Evolutionary conservation across 2,888 invertebrate species (phyloP).

Genomic region (Psylliodes chrysocephalus): DNA sequence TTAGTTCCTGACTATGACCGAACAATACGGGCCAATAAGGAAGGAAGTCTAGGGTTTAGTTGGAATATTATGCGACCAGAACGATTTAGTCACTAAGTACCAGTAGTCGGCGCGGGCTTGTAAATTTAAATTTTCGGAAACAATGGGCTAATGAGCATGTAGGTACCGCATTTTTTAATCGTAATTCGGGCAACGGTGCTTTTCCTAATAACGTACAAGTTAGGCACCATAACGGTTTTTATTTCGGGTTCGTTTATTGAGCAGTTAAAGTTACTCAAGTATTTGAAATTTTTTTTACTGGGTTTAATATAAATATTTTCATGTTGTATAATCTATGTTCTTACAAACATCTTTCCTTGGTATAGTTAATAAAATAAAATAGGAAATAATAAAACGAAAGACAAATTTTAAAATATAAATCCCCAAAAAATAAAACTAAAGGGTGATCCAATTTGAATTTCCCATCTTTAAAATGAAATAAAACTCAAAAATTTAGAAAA

Average conservation of each 20-base stretch:
- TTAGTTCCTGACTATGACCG: constrained; percentile 22
- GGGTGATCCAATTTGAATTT: too few species aligned
- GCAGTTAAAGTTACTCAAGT: background rate
- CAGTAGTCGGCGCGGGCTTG: background rate
- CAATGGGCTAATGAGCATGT: background rate
- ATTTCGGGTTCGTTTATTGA: background rate
- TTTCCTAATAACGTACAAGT: background rate
- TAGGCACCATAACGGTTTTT: background rate
- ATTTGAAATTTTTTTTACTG: background rate
- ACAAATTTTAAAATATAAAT: too few species aligned
- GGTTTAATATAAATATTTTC: too few species aligned
- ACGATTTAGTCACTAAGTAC: background rate
- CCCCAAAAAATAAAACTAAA: too few species aligned
- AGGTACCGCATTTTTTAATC: background rate
- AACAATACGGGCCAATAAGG: constrained; percentile 8
- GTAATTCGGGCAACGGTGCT: background rate
- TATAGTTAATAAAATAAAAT: too few species aligned
- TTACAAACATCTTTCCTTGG: too few species aligned
- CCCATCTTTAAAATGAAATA: too few species aligned
- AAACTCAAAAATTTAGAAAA: too few species aligned
- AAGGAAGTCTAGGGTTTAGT: too few species aligned
- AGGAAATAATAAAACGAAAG: too few species aligned
- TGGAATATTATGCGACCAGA: background rate
- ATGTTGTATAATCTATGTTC: too few species aligned
- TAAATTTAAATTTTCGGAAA: background rate